These are phyloP conservation scores for Drosophila kepulauana DNA, from an alignment of 1,140 invertebrate species.

Conservation along the genomic window DNA sequence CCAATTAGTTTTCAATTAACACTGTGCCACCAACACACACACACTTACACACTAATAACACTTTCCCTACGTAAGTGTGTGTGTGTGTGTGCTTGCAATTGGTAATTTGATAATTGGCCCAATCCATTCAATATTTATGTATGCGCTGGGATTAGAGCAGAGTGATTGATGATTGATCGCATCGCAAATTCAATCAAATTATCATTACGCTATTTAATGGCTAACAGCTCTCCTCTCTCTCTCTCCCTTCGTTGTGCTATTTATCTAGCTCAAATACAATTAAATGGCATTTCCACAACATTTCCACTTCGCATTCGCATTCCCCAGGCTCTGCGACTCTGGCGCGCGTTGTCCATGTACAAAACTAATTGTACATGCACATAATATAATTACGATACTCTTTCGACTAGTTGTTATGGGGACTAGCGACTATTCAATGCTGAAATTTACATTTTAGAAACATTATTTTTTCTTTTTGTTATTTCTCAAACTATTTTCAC, in stretches of 20 bases:
- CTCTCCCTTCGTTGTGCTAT: neutral
- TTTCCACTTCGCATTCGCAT: neutral
- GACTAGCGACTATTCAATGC: too few relatives aligned
- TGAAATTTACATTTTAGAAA: too few relatives aligned
- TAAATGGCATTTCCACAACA: slow-evolving; percentile 1
- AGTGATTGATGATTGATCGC: slow-evolving; percentile 20
- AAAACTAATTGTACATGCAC: slow-evolving; percentile 1
- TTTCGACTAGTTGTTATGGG: neutral
- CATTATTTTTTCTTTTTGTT: too few relatives aligned
- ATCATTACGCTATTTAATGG: neutral
- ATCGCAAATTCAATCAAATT: slow-evolving; percentile 22
- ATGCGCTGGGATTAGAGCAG: neutral
- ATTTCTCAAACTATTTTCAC: neutral
- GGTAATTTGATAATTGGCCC: slow-evolving; percentile 14
- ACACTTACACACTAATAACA: neutral
- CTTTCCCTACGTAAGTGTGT: slow-evolving; percentile 4
- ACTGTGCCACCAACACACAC: neutral
- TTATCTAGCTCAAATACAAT: slow-evolving; percentile 2
- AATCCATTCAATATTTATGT: slow-evolving; percentile 36
- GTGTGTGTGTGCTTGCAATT: slow-evolving; percentile 4
- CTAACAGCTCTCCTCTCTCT: neutral
- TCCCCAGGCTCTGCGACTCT: neutral
- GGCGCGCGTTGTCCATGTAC: neutral
- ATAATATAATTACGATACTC: slow-evolving; percentile 1
- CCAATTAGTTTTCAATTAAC: slow-evolving; percentile 50